Percentiles rank a stretch among this genome's conserved stretches.
phyloP scores from a whole-genome alignment of 2,888 invertebrate species.

The Tinea trinotella region DNA sequence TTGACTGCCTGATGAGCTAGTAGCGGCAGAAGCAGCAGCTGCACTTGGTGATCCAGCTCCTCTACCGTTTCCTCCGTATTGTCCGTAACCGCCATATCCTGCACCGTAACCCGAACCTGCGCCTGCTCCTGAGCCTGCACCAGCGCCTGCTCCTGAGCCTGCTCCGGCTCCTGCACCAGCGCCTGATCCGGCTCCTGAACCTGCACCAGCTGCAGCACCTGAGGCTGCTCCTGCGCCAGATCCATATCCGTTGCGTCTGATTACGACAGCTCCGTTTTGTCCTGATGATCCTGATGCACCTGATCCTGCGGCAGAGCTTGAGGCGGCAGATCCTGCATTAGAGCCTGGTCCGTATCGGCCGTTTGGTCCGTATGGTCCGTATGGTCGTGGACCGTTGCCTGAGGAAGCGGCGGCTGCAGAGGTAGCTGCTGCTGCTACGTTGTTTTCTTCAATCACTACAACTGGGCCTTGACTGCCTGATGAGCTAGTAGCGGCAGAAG shows the following conservation, averaged over 20 bases:
- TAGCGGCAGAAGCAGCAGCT: no score
- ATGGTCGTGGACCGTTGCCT: no score
- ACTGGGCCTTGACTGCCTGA: no score
- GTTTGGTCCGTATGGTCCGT: no score
- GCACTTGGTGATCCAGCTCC: constrained; percentile 2
- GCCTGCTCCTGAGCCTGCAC: constrained; percentile 6
- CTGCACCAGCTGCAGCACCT: constrained; percentile 12
- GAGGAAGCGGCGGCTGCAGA: no score
- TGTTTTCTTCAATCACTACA: no score
- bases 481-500: no score
- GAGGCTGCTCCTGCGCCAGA: neutral
- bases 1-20: no score
- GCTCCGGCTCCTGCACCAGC: constrained; percentile 10
- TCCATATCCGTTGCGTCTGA: neutral
- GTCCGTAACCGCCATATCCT: neutral
- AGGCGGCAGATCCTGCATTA: constrained; percentile 11
- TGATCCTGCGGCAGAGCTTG: constrained; percentile 18
- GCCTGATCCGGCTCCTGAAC: constrained; percentile 7
- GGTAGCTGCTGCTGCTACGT: no score
- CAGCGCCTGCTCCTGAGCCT: neutral
- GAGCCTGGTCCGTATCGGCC: constrained; percentile 15
- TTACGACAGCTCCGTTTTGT: neutral
- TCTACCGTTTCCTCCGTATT: neutral
- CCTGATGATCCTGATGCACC: constrained; percentile 15
- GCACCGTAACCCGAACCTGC: constrained; percentile 13